Evolutionary conservation across 2,797 vertebrate genomes (phyloP), one percentile per base, ranked within the genome.

Genomic region (Aviceda cuculoides): DNA sequence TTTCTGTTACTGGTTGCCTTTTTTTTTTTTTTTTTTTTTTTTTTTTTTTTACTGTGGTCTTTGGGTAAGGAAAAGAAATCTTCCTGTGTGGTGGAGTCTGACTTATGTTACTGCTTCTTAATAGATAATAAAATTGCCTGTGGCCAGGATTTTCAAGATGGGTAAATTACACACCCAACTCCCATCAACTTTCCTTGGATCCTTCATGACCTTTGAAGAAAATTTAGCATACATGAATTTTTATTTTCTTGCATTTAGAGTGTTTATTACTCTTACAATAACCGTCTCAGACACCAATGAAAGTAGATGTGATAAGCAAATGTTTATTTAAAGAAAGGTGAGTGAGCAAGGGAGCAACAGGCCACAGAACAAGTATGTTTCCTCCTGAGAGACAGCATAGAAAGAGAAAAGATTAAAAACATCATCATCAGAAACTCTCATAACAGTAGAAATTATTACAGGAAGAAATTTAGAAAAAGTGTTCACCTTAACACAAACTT

Each of bases 201-300:
- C 39, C 40, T 87, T 78, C 50, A 29, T 63, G 80, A 74, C 47
- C 82, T 95, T 90, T 92, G 72, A 71, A 49, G 52, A 85, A 85
- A 89, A 87, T 37, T 61, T n/a, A 80, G 28, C 35, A 42, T 49
- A 42, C 79, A 74, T 86, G 83, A 83, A 39, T 68, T 81, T 93
- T 90, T 80, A 58, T 86, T 95, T 85, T 78, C 80, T 72, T 90
- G 42, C 61, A 65, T 90, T 84, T 78, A 33, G 5, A 42, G 9
- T 39, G 18, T 28, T 14, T 21, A 5, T 90, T 68, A 11, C 5
- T 90, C 26, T 65, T 18, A 31, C 15, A 46, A 65, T 7, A 68
- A 8, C 16, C 35, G 31, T 4, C 2, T 10, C 8, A 17, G 55
- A 8, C 50, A 19, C 1, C 37, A 31, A 4, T 2, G 31, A 40